Evolutionary conservation across 2,888 invertebrate species (phyloP).

Genomic region (Cremastinae sp.): DNA sequence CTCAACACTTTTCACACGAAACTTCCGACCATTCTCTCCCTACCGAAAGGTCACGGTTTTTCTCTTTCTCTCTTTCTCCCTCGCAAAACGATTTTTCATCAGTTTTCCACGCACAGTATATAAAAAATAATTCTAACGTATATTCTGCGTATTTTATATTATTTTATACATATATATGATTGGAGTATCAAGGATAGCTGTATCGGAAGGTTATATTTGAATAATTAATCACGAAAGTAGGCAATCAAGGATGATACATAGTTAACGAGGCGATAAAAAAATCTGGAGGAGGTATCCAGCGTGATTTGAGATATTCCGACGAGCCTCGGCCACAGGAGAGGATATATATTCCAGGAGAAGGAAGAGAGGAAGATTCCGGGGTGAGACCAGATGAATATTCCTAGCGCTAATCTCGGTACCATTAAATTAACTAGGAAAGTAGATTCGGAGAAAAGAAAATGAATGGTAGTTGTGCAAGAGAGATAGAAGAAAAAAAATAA

Average conservation of each 20-base stretch:
- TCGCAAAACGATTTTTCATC: no score
- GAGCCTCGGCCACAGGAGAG: conserved; percentile 8
- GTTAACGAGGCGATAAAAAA: conserved; percentile 46
- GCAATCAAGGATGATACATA: conserved; percentile 40
- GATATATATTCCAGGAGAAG: conserved; percentile 16
- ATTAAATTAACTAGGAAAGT: conserved; percentile 62
- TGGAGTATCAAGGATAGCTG: no score
- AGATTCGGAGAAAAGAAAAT: conserved; percentile 57
- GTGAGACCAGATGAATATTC: conserved; percentile 59
- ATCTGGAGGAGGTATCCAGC: conserved; percentile 29
- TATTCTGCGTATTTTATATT: no score
- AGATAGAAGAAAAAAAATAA: background rate
- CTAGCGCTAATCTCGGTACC: conserved; percentile 57
- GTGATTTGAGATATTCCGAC: conserved; percentile 46
- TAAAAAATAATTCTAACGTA: no score
- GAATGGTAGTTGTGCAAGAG: conserved; percentile 24
- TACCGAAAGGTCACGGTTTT: background rate
- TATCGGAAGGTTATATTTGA: no score
- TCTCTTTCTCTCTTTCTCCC: background rate
- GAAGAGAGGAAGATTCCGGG: conserved; percentile 17
- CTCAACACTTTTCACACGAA: conserved; percentile 71
- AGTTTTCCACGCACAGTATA: no score
- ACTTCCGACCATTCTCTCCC: conserved; percentile 30
- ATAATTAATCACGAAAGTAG: no score
- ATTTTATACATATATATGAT: no score